Evolutionary conservation across 2,113 vertebrate species (phyloP).

Genomic region (Galemys pyrenaicus): DNA sequence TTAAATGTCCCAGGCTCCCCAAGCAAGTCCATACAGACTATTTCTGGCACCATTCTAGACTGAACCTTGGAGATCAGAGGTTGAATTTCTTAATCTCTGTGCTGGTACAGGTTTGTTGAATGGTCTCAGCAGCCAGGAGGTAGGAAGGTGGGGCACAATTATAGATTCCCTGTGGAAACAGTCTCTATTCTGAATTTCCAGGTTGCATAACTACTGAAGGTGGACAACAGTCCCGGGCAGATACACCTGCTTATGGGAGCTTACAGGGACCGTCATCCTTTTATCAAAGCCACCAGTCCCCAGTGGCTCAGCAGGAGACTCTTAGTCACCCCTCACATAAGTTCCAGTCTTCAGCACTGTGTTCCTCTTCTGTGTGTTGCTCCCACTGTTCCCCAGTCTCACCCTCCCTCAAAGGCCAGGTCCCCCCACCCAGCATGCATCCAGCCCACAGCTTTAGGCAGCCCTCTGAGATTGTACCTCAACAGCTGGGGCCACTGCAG

Average conservation of each 20-base stretch:
- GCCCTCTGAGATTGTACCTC: slow-evolving; percentile 72
- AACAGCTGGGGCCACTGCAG: slow-evolving; percentile 80
- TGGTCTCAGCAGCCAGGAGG: neutral
- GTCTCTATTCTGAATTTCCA: slow-evolving; percentile 77
- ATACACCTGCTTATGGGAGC: slow-evolving; percentile 85
- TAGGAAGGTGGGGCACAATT: neutral
- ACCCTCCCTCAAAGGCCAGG: slow-evolving; percentile 81
- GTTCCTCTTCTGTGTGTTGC: slow-evolving; percentile 88
- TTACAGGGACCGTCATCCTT: slow-evolving; percentile 88
- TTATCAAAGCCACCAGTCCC: slow-evolving; percentile 83
- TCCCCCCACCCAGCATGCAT: slow-evolving; percentile 69
- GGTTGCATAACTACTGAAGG: slow-evolving; percentile 92
- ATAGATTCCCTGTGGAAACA: slow-evolving; percentile 9
- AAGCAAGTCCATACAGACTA: neutral
- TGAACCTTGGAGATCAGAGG: neutral
- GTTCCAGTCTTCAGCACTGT: slow-evolving; percentile 87
- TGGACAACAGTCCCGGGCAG: slow-evolving; percentile 86
- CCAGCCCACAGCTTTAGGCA: slow-evolving; percentile 78
- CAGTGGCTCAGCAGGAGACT: slow-evolving; percentile 86
- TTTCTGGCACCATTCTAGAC: neutral
- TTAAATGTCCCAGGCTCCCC: neutral
- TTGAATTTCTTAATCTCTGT: slow-evolving; percentile 12
- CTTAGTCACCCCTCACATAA: slow-evolving; percentile 86
- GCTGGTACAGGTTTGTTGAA: neutral
- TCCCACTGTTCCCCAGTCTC: slow-evolving; percentile 86